phyloP scores from a whole-genome alignment of 2,113 vertebrate species.

The Cairina moschata region DNA sequence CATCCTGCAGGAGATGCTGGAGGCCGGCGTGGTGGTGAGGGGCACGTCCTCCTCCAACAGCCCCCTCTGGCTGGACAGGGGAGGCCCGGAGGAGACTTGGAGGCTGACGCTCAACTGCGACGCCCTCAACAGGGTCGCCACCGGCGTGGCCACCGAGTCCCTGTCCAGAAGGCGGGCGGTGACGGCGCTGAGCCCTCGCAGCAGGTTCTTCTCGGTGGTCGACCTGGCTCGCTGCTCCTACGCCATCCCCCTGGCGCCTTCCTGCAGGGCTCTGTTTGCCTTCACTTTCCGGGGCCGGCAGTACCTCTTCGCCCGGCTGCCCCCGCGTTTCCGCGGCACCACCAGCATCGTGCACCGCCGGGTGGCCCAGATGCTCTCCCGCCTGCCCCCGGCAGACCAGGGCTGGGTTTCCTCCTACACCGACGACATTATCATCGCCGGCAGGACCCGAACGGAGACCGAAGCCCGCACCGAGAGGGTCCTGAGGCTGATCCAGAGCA shows the following conservation, averaged over 20 bases:
- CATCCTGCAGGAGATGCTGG: neutral
- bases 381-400: neutral
- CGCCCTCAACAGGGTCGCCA: neutral
- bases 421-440: neutral
- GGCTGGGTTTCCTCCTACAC: neutral
- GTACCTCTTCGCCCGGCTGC: neutral
- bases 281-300: neutral
- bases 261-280: neutral
- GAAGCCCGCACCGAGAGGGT: neutral
- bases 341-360: neutral
- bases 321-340: neutral
- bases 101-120: neutral
- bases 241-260: neutral
- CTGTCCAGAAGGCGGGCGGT: fast-evolving
- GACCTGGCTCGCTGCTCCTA: neutral
- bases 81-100: fast-evolving
- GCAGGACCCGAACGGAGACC: neutral
- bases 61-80: fast-evolving
- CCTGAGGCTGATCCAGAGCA: neutral
- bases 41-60: neutral
- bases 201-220: neutral
- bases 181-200: neutral
- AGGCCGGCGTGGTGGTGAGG: neutral
- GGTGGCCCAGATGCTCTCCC: neutral
- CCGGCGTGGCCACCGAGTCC: fast-evolving